Evolutionary conservation across 2,888 invertebrate species (phyloP).

Genomic region (Isoperla grammatica): DNA sequence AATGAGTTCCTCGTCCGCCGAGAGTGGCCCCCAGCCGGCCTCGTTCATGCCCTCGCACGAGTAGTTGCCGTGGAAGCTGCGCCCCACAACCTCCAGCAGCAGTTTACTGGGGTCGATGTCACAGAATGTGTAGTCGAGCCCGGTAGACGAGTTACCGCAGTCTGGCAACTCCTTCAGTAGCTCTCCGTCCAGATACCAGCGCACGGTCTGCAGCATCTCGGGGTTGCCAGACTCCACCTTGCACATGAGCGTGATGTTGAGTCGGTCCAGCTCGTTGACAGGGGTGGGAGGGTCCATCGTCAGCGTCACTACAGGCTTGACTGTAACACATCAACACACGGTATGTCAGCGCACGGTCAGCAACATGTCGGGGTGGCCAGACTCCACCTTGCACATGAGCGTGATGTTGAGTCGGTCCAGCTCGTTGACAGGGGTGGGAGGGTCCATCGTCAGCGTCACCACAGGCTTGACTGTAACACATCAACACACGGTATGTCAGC

Average conservation of each 20-base stretch:
- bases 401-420: slow-evolving; percentile 74
- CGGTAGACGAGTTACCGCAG: slow-evolving; percentile 48
- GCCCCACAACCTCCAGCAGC: slow-evolving; percentile 75
- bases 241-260: slow-evolving; percentile 77
- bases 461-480: slow-evolving; percentile 74
- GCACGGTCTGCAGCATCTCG: slow-evolving; percentile 61
- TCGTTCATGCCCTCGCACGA: slow-evolving; percentile 86
- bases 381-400: slow-evolving; percentile 69
- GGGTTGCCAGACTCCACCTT: slow-evolving; percentile 78
- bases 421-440: slow-evolving; percentile 70
- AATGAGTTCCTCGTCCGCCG: slow-evolving; percentile 68
- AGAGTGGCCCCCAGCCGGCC: slow-evolving; percentile 82
- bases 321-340: slow-evolving; percentile 49
- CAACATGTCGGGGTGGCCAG: slow-evolving; percentile 70
- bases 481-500: too few species aligned
- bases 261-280: slow-evolving; percentile 69
- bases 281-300: slow-evolving; percentile 71
- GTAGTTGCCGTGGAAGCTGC: slow-evolving; percentile 89
- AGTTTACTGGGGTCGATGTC: slow-evolving; percentile 83
- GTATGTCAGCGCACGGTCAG: slow-evolving; percentile 79
- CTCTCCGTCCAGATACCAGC: slow-evolving; percentile 82
- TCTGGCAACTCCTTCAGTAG: slow-evolving; percentile 80
- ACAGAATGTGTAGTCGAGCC: slow-evolving; percentile 54
- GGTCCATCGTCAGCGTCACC: slow-evolving; percentile 71
- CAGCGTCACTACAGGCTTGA: slow-evolving; percentile 70